Percentiles rank a stretch among this genome's conserved stretches.
Evolutionary conservation across 2,888 invertebrate species (phyloP).

Genomic region (Hydroisotoma schaefferi): DNA sequence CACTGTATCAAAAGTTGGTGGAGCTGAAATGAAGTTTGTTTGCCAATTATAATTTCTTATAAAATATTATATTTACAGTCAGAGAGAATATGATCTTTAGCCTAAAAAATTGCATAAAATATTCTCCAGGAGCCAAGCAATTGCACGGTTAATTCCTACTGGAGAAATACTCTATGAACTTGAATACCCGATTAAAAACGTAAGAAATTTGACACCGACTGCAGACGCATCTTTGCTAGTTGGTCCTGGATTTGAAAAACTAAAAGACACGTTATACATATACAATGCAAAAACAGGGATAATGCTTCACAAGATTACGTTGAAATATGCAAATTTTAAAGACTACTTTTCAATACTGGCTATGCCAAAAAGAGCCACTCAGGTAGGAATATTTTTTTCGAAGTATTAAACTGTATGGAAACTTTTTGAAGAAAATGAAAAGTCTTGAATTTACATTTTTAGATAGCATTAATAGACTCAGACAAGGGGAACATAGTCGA

Average conservation of each 20-base stretch:
- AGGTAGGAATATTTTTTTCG: conserved; percentile 18
- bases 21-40: conserved; percentile 51
- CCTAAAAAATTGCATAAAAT: neutral
- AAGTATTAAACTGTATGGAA: neutral
- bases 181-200: conserved; percentile 74
- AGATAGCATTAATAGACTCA: conserved; percentile 81
- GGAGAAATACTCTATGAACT: conserved; percentile 69
- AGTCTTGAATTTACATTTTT: too few species aligned
- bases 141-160: conserved; percentile 56
- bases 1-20: conserved; percentile 66
- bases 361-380: conserved; percentile 68
- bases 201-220: conserved; percentile 74
- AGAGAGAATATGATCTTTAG: conserved; percentile 11
- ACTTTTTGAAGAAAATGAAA: neutral
- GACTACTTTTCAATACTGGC: conserved; percentile 73
- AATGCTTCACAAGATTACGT: conserved; percentile 56
- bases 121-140: conserved; percentile 32
- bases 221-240: conserved; percentile 75
- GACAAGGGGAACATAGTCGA: conserved; percentile 90
- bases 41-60: too few species aligned
- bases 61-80: too few species aligned
- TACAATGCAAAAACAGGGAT: conserved; percentile 78
- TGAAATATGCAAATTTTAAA: conserved; percentile 53
- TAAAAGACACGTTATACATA: conserved; percentile 76
- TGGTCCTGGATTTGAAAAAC: conserved; percentile 76